These are phyloP conservation scores for Drosophila melanica DNA, from an alignment of 1,140 invertebrate species.

Conservation along the genomic window DNA sequence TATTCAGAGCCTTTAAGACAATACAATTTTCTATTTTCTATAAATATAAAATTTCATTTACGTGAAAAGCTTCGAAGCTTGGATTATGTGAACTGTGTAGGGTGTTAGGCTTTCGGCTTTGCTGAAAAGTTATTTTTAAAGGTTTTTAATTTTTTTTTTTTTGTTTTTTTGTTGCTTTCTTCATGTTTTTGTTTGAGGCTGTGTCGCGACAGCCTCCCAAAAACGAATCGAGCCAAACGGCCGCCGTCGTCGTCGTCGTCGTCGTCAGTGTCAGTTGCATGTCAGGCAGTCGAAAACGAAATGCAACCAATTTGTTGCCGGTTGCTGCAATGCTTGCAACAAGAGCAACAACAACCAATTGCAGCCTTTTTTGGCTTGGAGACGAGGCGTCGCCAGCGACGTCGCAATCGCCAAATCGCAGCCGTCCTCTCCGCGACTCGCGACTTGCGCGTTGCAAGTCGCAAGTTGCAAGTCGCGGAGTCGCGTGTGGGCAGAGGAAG, in stretches of 20 bases:
- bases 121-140: not conserved
- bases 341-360: conserved; percentile 18
- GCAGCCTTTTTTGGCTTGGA: conserved; percentile 61
- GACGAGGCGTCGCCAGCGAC: conserved; percentile 62
- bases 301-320: conserved; percentile 81
- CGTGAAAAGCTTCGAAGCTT: too few relatives aligned
- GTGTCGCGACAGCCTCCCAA: conserved; percentile 57
- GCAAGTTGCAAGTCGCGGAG: conserved; percentile 7
- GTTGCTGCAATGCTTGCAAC: conserved; percentile 14
- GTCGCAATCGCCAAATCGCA: conserved; percentile 28
- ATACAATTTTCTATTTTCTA: too few relatives aligned
- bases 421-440: not conserved
- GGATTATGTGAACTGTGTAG: too few relatives aligned
- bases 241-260: conserved; percentile 14
- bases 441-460: not conserved
- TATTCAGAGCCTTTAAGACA: not conserved
- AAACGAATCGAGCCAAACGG: conserved; percentile 39
- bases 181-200: conserved; percentile 19
- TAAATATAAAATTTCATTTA: too few relatives aligned
- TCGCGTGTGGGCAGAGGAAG: conserved; percentile 80
- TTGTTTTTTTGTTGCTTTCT: conserved; percentile 17
- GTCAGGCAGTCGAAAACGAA: conserved; percentile 66
- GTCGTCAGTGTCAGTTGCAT: conserved; percentile 73
- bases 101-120: too few relatives aligned
- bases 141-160: not conserved